Conservation (phyloP, 2,113 vertebrate genomes). For the Laticauda colubrina region DNA sequence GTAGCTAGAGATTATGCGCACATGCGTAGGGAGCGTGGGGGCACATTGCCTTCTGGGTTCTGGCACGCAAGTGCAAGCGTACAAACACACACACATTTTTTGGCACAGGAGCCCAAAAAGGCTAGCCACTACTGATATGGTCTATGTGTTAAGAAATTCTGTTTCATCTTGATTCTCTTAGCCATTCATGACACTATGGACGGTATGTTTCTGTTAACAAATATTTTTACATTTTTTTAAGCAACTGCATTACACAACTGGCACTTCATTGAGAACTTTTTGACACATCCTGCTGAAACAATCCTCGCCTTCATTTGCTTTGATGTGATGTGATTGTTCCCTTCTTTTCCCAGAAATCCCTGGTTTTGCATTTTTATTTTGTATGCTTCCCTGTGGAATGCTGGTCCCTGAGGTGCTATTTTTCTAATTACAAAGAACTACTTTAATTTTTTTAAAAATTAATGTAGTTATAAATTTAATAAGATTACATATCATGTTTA, state of each 20-base stretch:
- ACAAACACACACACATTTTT: too few relatives aligned
- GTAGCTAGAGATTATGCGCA: too few relatives aligned
- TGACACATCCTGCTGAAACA: background rate
- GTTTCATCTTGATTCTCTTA: background rate
- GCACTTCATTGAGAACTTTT: background rate
- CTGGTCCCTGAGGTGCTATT: background rate
- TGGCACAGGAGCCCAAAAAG: too few relatives aligned
- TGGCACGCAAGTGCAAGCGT: too few relatives aligned
- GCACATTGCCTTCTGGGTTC: too few relatives aligned
- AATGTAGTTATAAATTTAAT: background rate
- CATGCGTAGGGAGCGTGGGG: too few relatives aligned
- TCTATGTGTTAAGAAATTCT: background rate
- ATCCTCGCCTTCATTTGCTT: background rate
- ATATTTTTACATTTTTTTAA: background rate
- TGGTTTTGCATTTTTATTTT: background rate
- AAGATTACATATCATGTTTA: background rate
- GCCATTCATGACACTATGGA: background rate
- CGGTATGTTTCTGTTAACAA: background rate
- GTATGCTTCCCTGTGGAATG: background rate
- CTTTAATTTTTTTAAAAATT: background rate
- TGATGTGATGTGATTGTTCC: background rate
- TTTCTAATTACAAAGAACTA: background rate
- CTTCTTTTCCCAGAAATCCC: background rate
- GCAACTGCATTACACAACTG: background rate
- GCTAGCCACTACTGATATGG: too few relatives aligned